Evolutionary conservation across 1,140 invertebrate genomes (phyloP).

Genomic region (Thaumatotibia leucotreta): DNA sequence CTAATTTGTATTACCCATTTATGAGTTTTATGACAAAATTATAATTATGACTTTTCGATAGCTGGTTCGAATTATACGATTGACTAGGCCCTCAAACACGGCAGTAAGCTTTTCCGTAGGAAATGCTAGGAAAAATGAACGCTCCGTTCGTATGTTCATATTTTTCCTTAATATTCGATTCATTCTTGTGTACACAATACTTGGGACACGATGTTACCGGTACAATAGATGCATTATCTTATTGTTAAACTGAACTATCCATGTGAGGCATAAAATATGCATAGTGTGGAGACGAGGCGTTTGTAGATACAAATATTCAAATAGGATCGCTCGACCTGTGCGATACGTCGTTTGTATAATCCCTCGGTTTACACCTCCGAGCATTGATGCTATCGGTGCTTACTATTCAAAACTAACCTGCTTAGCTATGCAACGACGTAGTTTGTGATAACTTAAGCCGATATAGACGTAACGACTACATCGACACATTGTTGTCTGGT

Average conservation of each 20-base stretch:
- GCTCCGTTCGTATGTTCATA: neutral
- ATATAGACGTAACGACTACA: neutral
- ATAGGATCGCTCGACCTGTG: slow-evolving; percentile 7
- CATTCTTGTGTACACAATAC: neutral
- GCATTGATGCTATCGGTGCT: slow-evolving; percentile 10
- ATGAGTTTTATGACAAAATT: too few species aligned
- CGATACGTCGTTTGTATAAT: slow-evolving; percentile 9
- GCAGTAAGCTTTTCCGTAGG: too few species aligned
- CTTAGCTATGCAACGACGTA: slow-evolving; percentile 8
- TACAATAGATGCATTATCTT: neutral
- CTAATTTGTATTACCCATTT: too few species aligned
- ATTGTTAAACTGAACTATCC: neutral
- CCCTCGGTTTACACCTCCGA: slow-evolving; percentile 6
- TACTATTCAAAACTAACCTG: slow-evolving; percentile 11
- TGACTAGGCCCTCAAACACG: too few species aligned
- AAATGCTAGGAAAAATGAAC: too few species aligned
- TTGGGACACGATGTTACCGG: neutral
- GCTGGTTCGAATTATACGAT: too few species aligned
- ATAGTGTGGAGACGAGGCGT: slow-evolving; percentile 3
- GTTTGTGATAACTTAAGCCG: slow-evolving; percentile 3
- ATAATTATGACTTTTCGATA: too few species aligned
- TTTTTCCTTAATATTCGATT: neutral
- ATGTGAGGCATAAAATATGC: slow-evolving; percentile 6
- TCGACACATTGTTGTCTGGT: neutral
- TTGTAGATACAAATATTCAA: slow-evolving; percentile 4